A percentile compares a stretch with the other conserved stretches of the same genome.
phyloP scores from a whole-genome alignment of 2,797 vertebrate genomes.

The Lemur catta region DNA sequence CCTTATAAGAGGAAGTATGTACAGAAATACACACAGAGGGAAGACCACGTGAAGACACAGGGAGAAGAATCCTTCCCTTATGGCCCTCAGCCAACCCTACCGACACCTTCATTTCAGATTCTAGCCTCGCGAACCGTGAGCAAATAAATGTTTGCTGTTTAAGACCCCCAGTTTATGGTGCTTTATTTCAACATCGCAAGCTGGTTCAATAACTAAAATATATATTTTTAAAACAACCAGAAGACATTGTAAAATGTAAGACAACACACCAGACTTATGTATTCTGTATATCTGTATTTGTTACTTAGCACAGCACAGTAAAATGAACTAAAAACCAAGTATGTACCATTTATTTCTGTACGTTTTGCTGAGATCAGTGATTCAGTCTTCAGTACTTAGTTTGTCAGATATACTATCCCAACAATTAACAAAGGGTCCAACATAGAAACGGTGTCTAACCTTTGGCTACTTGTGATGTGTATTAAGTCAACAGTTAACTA shows the following conservation, averaged over 20 bases:
- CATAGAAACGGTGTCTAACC: neutral
- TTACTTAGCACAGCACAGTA: neutral
- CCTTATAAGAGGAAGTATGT: neutral
- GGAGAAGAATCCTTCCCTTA: neutral
- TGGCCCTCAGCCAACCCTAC: accelerated
- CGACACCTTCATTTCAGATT: neutral
- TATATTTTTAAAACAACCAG: neutral
- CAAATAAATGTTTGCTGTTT: neutral
- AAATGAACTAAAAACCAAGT: neutral
- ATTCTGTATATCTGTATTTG: neutral
- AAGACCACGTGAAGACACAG: accelerated
- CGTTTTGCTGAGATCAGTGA: neutral
- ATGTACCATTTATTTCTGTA: accelerated
- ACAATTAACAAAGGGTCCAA: neutral
- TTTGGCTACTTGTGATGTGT: neutral
- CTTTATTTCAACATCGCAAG: neutral
- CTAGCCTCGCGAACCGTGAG: neutral
- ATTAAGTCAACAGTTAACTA: neutral
- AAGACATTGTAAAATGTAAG: neutral
- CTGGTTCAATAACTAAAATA: neutral
- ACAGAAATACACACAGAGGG: accelerated
- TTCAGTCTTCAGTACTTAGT: neutral
- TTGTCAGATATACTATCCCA: neutral
- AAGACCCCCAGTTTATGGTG: no score
- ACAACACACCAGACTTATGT: neutral